Base-by-base conservation (phyloP, 2,797 vertebrate genomes). In the Knipowitschia caucasica region DNA sequence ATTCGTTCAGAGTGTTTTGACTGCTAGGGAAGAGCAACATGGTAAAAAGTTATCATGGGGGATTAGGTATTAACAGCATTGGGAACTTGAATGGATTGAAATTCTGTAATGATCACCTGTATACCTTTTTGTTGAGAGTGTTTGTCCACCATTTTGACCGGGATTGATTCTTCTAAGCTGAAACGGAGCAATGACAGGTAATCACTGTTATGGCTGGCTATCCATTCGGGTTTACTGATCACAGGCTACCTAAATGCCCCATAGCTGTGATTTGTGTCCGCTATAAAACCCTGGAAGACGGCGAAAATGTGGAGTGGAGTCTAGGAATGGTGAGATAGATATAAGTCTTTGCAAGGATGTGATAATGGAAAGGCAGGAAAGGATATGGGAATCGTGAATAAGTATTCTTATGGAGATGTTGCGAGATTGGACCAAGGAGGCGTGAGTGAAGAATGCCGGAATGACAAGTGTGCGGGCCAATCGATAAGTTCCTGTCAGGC, bases 401-500 rank as follows among this genome's bases (percentile, higher is more conserved):
- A 78, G 56, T 61, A 56, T 56, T 67, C 73, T 70, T 53, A 57
- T 84, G 80, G 69, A 86, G 80, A 83, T 73, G 59, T 15, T 60
- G 14, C 35, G 65, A 72, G 67, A 78, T 78, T 81, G 71, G 73
- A 68, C 59, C 54, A 71, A 59, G 73, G 62, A 64, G 27, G 55
- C 46, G 69, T 54, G 73, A 81, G 68, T 24, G 40, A 25, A 79
- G 77, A 80, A 52, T 57, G 77, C 54, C 71, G 71, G 82, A 88
- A 71, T 72, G 78, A 79, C 81, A 79, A 81, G 74, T 71, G 80
- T 71, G 75, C 46, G 58, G 71, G 76, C 84, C 85, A 85, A 86
- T 89, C 87, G 81, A 88, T 88, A 86, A 80, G 57, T 69, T 64
- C 60, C 62, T 79, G 83, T 86, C 83, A 73, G 80, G 71, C 78